Evolutionary conservation across 2,113 vertebrate species (phyloP).

Genomic region (Pteronura brasiliensis): DNA sequence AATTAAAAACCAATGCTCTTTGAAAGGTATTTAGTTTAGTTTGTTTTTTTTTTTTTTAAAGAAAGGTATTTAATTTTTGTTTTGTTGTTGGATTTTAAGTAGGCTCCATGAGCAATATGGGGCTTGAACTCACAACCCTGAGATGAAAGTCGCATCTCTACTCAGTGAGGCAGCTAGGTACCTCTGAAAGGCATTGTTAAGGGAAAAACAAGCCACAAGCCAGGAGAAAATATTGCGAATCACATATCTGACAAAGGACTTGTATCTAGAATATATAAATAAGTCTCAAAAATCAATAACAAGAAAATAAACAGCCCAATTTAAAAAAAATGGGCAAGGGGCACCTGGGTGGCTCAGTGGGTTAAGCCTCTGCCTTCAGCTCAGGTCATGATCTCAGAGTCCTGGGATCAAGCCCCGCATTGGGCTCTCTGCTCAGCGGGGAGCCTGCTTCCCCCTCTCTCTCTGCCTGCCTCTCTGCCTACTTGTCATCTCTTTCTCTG

Average conservation of each 20-base stretch:
- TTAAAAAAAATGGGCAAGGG: too few relatives aligned
- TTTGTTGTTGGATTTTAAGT: background rate
- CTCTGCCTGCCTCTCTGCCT: too few relatives aligned
- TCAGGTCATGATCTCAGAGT: too few relatives aligned
- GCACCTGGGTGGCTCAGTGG: too few relatives aligned
- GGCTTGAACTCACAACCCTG: background rate
- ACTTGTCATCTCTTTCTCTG: too few relatives aligned
- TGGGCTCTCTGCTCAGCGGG: too few relatives aligned
- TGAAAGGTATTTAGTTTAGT: background rate
- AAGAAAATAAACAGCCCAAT: background rate
- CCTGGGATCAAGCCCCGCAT: too few relatives aligned
- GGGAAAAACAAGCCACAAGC: background rate
- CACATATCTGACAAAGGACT: background rate
- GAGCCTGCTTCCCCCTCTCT: too few relatives aligned
- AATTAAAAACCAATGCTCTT: constrained; percentile 32
- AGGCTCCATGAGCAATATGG: background rate
- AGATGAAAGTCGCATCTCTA: background rate
- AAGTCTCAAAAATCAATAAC: background rate
- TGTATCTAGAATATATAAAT: background rate
- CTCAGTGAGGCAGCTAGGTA: background rate
- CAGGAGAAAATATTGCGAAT: background rate
- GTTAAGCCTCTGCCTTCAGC: too few relatives aligned
- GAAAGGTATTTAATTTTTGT: background rate
- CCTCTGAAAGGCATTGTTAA: constrained; percentile 5
- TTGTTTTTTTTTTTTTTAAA: too few relatives aligned